These are phyloP conservation scores for Herpetotheres cachinnans DNA, from an alignment of 2,113 vertebrate genomes.

Conservation along the genomic window DNA sequence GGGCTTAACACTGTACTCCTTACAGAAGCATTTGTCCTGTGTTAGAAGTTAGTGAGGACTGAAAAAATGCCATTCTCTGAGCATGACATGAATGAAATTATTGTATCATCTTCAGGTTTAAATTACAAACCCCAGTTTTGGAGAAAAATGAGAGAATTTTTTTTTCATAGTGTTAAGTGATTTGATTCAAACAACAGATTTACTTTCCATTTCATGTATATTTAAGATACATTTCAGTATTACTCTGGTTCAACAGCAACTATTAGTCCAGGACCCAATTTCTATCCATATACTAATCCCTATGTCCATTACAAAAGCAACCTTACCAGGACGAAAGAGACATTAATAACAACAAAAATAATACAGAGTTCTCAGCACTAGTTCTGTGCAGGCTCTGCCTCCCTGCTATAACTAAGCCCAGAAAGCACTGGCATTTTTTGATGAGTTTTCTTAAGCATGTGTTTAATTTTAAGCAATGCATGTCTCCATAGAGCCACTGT, in stretches of 20 bases:
- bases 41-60: neutral
- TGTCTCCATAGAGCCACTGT: neutral
- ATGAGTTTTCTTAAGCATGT: neutral
- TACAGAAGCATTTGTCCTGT: neutral
- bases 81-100: neutral
- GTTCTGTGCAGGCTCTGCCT: neutral
- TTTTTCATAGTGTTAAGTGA: neutral
- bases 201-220: neutral
- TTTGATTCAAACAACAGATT: neutral
- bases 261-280: neutral
- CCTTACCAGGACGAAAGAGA: neutral
- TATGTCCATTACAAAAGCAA: neutral
- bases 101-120: neutral
- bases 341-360: neutral
- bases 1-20: neutral
- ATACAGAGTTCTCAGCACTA: neutral
- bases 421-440: neutral
- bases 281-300: neutral
- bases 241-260: neutral
- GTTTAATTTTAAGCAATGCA: neutral
- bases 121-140: neutral
- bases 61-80: neutral
- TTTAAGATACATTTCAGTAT: neutral
- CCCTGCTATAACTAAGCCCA: neutral
- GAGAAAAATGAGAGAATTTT: neutral